Base-by-base conservation (phyloP, 2,888 invertebrate genomes). In the Drosophila paramelanica region DNA sequence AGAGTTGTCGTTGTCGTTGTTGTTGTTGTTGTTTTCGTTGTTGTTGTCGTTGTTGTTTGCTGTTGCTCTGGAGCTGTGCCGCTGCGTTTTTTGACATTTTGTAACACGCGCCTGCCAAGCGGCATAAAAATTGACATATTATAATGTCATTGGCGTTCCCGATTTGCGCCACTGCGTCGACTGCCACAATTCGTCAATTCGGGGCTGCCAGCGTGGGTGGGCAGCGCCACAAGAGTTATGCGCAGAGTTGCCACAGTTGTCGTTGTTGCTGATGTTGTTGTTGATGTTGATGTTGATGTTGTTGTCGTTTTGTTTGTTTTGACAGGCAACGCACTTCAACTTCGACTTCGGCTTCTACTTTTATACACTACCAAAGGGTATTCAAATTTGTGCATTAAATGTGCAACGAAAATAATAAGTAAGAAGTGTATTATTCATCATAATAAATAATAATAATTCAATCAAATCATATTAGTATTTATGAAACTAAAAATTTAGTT, bases 61-160 rank as follows among this genome's bases (percentile, higher is more conserved):
- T 60, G 67, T 58, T 73, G 51, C 11, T 64, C 33, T 8, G 2
- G 27, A 10, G 65, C 53, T 81, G 71, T 80, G 71, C 77, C 72
- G 81, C 85, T 84, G 85, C 60, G 85, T 84, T 81, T 86, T 79
- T 79, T 82, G 87, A 84, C 85, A 84, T 85, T 86, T 87, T 72
- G 79, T 82, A 84, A 86, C 85, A 85, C 85, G 84, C 84, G 83
- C 79, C 85, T 86, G 84, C 86, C 86, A 85, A 85, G 79, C 81
- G 80, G 84, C 86, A 87, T 87, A 79, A 85, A 89, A 89, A 89
- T 86, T 89, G 89, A 88, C 88, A 86, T 88, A 89, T 88, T 88
- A 89, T 82, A 88, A 88, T 86, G 88, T 89, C 86, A 89, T 85
- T 76, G 82, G 82, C 82, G 82, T 84, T 71, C 82, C 85, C 82